Evolutionary conservation across 2,888 invertebrate species (phyloP).

Genomic region (Lomographa bimaculata): DNA sequence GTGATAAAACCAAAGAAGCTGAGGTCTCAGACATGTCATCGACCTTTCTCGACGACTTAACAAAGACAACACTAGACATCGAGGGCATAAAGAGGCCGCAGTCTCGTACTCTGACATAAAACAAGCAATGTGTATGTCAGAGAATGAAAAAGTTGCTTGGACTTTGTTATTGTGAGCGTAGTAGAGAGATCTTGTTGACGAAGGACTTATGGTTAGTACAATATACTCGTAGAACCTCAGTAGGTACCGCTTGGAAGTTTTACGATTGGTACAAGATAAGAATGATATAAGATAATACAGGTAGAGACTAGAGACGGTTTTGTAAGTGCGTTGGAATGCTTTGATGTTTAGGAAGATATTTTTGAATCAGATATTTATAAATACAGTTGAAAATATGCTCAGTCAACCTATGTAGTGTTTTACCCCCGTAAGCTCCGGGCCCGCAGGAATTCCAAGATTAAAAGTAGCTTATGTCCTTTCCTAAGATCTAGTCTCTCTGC

Average conservation of each 20-base stretch:
- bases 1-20: neutral
- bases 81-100: neutral
- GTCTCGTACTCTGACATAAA: neutral
- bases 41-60: neutral
- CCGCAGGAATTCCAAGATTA: too few species aligned
- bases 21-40: constrained; percentile 3
- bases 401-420: too few species aligned
- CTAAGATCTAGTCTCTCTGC: too few species aligned
- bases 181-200: constrained; percentile 4
- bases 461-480: too few species aligned
- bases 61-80: neutral
- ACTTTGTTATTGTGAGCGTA: neutral
- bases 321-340: constrained; percentile 13
- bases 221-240: too few species aligned
- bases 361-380: too few species aligned
- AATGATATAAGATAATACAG: constrained; percentile 34
- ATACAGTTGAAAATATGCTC: too few species aligned
- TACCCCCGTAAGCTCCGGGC: too few species aligned
- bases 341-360: too few species aligned
- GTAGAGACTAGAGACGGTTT: constrained; percentile 18
- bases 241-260: constrained; percentile 27
- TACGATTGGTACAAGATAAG: constrained; percentile 45
- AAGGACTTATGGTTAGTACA: constrained; percentile 6
- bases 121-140: neutral
- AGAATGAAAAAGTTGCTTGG: neutral